Base-by-base conservation (phyloP, 2,888 invertebrate species). In the Acanthosepion esculentum region DNA sequence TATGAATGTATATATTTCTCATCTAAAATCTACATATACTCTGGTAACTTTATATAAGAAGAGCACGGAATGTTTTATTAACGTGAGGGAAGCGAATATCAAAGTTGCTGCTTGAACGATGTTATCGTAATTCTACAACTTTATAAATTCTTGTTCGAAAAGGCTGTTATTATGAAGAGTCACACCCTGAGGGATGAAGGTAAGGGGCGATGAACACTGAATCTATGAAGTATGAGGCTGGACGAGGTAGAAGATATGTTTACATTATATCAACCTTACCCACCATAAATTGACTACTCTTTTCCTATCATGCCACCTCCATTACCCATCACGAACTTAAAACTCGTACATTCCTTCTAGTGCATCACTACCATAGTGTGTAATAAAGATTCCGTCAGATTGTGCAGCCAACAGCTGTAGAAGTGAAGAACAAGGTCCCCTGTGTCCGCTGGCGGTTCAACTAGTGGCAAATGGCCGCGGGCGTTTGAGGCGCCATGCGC, bases 391-490 rank as follows among this genome's bases (percentile, higher is more conserved):
- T n/a, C 78, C 78, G 78, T 78, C 78, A 33, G 78, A n/a, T 78
- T 78, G n/a, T 33, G 23, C n/a, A 15, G n/a, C 78, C n/a, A 78
- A 78, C n/a, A 78, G n/a, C 78, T 78, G 12, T 78, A 78, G 78
- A 78, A n/a, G n/a, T 78, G n/a, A 78, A n/a, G 78, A 78, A 78
- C n/a, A 8, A 10, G 78, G 23, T 78, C 78, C 78, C 78, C 78
- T 15, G 78, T 78, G 78, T 78, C 78, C 78, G 78, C n/a, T 78
- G 78, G 78, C 78, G 12, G 78, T 78, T n/a, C 78, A 78, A 78
- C 78, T 78, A 78, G n/a, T 78, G 78, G 78, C 78, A 78, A 78
- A 78, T 78, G n/a, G n/a, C 78, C 78, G 78, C n/a, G 78, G n/a
- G 78, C 33, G n/a, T 78, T 33, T 78, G n/a, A 33, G 8, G n/a